Base-by-base conservation (phyloP, 1,140 invertebrate genomes). In the Elymnias hypermnestra region DNA sequence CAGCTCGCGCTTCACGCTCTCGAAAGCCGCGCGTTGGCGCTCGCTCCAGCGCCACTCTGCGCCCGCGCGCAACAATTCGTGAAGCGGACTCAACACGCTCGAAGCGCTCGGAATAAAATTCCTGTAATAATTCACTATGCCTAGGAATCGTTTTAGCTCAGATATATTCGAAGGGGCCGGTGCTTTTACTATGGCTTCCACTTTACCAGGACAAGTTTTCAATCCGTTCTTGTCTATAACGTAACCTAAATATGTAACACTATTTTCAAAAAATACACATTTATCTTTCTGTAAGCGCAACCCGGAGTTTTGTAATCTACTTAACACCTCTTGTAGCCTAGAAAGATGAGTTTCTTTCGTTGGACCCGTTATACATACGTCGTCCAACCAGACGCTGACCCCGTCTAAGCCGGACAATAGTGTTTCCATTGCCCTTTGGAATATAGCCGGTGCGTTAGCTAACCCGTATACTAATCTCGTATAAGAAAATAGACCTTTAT, bases 51-150 rank as follows among this genome's bases (percentile, higher is more conserved):
- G 38, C 43, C 42, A 70, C 12, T 17, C 21, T 0, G 38, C 25
- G 23, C 48, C 53, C 26, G 68, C 57, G 21, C 52, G 63, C 9
- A 65, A 31, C 8, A 83, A 38, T 14, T 55, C 33, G 28, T 61
- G 51, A 9, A 87, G 36, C 2, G 82, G 83, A n/a, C 49, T 35
- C 14, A 74, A n/a, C n/a, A n/a, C n/a, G n/a, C n/a, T n/a, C n/a
- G n/a, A n/a, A n/a, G n/a, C n/a, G n/a, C n/a, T n/a, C 5, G 53
- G 64, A 8, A 86, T 52, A 56, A 88, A 89, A 56, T 83, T 89
- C 17, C 70, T 36, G 37, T 59, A 66, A 37, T 63, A 66, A 35
- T 63, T 73, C 3, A 79, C 63, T 52, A 88, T 63, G 2, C 86
- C 85, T 1, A 89, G 45, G 47, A 88, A 88, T 3, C 56, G 40